Percentiles rank a stretch among this genome's conserved stretches.
Conservation (phyloP, 2,888 invertebrate species). For the Eilema depressum region DNA sequence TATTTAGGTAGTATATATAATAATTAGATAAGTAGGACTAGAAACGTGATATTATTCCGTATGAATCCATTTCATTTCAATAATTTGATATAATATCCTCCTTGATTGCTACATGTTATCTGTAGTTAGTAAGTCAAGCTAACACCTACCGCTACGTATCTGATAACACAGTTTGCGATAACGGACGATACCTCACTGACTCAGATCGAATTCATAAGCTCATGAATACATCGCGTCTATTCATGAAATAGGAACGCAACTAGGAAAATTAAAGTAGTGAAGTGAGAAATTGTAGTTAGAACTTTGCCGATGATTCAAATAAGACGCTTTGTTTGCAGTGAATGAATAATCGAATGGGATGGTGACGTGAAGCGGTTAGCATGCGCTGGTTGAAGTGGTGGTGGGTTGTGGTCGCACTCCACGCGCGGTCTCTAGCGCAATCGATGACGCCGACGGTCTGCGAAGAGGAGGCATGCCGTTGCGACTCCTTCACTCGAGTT, state of each 20-base stretch:
- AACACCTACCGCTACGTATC: slow-evolving; percentile 63
- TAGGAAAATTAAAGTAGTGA: slow-evolving; percentile 25
- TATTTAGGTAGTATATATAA: neutral
- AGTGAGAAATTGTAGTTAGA: slow-evolving; percentile 25
- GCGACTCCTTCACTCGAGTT: slow-evolving; percentile 86
- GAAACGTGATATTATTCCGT: neutral
- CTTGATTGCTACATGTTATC: slow-evolving; percentile 33
- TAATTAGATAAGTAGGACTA: neutral
- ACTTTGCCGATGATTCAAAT: slow-evolving; percentile 9
- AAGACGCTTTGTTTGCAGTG: slow-evolving; percentile 55
- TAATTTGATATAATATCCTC: neutral
- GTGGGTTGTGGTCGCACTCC: slow-evolving; percentile 67
- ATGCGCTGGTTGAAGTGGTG: slow-evolving; percentile 78
- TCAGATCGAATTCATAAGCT: slow-evolving; percentile 66
- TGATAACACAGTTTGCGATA: slow-evolving; percentile 79
- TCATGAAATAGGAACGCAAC: slow-evolving; percentile 24
- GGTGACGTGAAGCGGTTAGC: slow-evolving; percentile 76
- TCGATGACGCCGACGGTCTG: slow-evolving; percentile 76
- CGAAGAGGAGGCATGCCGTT: slow-evolving; percentile 85
- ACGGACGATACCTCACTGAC: slow-evolving; percentile 72
- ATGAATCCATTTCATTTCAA: neutral
- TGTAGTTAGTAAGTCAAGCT: slow-evolving; percentile 33
- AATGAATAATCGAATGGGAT: slow-evolving; percentile 64
- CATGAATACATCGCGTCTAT: slow-evolving; percentile 44
- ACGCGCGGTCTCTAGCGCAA: slow-evolving; percentile 65